Evolutionary conservation across 2,113 vertebrate species (phyloP), one percentile per base, ranked within the genome.

Genomic region (Ictalurus punctatus): DNA sequence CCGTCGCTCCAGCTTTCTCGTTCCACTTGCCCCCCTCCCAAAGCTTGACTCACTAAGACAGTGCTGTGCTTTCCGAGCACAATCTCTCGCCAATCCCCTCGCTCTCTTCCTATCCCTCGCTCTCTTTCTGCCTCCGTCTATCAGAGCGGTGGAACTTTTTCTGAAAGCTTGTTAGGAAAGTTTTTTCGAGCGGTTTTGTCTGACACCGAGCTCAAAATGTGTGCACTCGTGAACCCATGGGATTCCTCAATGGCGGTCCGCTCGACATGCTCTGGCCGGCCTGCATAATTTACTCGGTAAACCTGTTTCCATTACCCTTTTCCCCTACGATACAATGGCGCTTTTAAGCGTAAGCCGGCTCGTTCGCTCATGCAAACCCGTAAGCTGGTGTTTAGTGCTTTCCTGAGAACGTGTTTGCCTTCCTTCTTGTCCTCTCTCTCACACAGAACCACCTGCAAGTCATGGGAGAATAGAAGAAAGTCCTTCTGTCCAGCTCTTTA

Each of bases 161-260:
- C 5, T 63, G 48, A 21, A 48, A 79, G 74, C 88, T 91, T 87
- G 52, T 85, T 88, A 58, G 59, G 37, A 89, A 91, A 87, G 44
- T 86, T 89, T 86, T 89, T 87, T 86, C 63, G 34, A 54, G 83
- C 48, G 67, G 83, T 13, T 65, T 19, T 34, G 17, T 79, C 67
- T 59, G 83, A 80, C 88, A 76, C 37, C 34, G 44, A 76, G 87
- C 81, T 88, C 67, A 37, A 52, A 37, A 76, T 76, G 8, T 27
- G 54, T 59, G 87, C 87, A n/a, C 59, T 48, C 12, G 25, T 58
- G 37, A 59, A 52, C 48, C 84, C 84, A 59, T 54, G 7, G 84
- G 52, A 59, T 56, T 40, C 30, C 27, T 59, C 52, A 8, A 7
- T 37, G 19, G n/a, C 30, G 27, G 52, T 37, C 19, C 44, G 21